Evolutionary conservation across 2,888 invertebrate genomes (phyloP), one percentile per base, ranked within the genome.

Genomic region (Lasioglossum lativentre): DNA sequence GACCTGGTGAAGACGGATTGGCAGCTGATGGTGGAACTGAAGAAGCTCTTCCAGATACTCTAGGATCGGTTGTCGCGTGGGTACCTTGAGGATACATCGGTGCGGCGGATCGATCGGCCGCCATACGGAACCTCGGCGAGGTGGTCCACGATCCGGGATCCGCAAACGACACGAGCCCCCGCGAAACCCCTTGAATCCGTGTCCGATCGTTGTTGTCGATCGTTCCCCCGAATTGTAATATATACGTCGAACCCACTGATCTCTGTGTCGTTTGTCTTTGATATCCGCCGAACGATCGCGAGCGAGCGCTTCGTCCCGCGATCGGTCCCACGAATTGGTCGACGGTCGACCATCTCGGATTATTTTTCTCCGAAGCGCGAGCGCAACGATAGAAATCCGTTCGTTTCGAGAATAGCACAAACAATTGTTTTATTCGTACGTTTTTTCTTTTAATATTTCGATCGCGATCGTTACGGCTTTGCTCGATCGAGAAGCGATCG

Each of bases 21-120:
- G 99, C 98, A 98, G 95, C 96, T 99, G 88, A 99, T 99, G 97
- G 98, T 99, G 83, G 99, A 99, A 96, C 96, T 99, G 94, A 99
- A 99, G 96, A 99, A 99, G 95, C 96, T 98, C 93, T 99, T 99
- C 96, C 97, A 99, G 95, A 99, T 99, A 95, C 96, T 99, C 95
- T 99, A 98, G 92, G 87, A 88, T n/a, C 75, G 42, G 78, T 56
- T 81, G 56, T 66, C 74, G 56, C 38, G n/a, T 75, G 76, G 52
- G 70, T 75, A 79, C 75, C 78, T 27, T 73, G 70, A 78, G 66
- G 56, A 70, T 45, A 45, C 30, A 45, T 3, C 78, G 81, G 34
- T 27, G 59, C 59, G 59, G 59, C n/a, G 75, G 72, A 30, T 76
- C 78, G 63, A 76, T 23, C 52, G 71, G n/a, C 63, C 47, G 45